Conservation (phyloP, 2,113 vertebrate species). For the Nothobranchius kuhntae region DNA sequence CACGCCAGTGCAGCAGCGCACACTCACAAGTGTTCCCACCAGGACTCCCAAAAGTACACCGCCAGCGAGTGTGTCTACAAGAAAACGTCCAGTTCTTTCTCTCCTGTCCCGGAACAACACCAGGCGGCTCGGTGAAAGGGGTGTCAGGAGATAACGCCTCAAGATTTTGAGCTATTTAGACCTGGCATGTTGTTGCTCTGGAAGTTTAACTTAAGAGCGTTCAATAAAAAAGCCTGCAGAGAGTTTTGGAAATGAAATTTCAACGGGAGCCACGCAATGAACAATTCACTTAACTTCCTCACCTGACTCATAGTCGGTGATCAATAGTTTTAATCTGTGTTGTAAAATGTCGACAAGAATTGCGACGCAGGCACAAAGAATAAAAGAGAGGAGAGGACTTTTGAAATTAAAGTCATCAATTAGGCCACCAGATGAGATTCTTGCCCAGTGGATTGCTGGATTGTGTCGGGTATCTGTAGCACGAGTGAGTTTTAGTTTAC, state of each 20-base stretch:
- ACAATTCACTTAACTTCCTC: slow-evolving; percentile 50
- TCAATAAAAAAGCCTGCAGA: slow-evolving; percentile 65
- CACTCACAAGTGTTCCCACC: slow-evolving; percentile 8
- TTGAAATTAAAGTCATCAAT: slow-evolving; percentile 61
- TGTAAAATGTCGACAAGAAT: slow-evolving; percentile 41
- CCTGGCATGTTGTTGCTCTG: slow-evolving; percentile 11
- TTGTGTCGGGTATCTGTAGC: neutral
- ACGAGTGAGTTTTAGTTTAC: neutral
- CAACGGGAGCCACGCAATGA: slow-evolving; percentile 9
- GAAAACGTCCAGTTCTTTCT: slow-evolving; percentile 23
- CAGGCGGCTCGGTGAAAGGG: slow-evolving; percentile 12
- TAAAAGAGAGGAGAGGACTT: slow-evolving; percentile 30
- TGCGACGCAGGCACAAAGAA: slow-evolving; percentile 4
- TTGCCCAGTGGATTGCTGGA: slow-evolving; percentile 13
- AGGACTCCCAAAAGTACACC: slow-evolving; percentile 11
- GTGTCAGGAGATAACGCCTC: slow-evolving; percentile 28
- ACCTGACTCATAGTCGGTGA: slow-evolving; percentile 39
- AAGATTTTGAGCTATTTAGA: slow-evolving; percentile 30
- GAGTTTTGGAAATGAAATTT: slow-evolving; percentile 30
- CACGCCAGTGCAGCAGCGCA: slow-evolving; percentile 18
- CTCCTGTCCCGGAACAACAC: slow-evolving; percentile 21
- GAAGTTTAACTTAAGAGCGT: slow-evolving; percentile 61
- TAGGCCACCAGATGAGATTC: slow-evolving; percentile 17
- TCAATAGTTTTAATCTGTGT: slow-evolving; percentile 65
- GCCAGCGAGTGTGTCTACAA: slow-evolving; percentile 34